phyloP scores from a whole-genome alignment of 2,113 vertebrate genomes.

The Elanoides forficatus region DNA sequence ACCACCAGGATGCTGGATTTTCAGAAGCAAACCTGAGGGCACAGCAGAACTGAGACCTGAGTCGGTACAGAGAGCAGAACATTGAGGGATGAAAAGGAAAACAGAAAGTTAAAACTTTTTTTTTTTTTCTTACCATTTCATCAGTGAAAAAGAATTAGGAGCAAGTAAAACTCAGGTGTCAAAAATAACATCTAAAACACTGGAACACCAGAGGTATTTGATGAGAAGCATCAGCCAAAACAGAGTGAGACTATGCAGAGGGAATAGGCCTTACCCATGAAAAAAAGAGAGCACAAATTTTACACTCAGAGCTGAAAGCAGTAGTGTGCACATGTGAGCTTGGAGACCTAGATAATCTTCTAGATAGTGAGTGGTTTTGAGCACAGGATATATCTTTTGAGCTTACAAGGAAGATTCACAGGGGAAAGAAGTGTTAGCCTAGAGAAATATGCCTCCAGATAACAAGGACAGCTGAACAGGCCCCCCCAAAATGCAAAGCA shows the following conservation, averaged over 20 bases:
- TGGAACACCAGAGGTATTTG: neutral
- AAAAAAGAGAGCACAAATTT: neutral
- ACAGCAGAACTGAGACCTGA: constrained; percentile 21
- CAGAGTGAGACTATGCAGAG: neutral
- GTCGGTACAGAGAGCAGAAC: neutral
- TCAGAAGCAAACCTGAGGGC: constrained; percentile 33
- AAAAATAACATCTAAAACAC: constrained; percentile 34
- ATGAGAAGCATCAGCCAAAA: neutral
- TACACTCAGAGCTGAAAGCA: neutral
- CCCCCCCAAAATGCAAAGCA: neutral
- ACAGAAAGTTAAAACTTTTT: neutral
- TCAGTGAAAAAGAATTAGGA: constrained; percentile 38
- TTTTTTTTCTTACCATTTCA: constrained; percentile 9
- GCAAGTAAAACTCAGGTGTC: neutral
- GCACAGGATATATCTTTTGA: neutral
- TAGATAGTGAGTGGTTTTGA: neutral
- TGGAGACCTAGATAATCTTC: neutral
- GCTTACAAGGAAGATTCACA: neutral
- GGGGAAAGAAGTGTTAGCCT: neutral
- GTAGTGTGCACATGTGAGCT: neutral
- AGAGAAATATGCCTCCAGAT: neutral
- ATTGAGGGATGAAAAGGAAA: constrained; percentile 35
- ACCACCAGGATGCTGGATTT: constrained; percentile 35
- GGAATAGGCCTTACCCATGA: neutral
- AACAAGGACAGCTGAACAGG: neutral